Conservation (phyloP, 1,140 invertebrate species). For the Lanistes nyassanus region DNA sequence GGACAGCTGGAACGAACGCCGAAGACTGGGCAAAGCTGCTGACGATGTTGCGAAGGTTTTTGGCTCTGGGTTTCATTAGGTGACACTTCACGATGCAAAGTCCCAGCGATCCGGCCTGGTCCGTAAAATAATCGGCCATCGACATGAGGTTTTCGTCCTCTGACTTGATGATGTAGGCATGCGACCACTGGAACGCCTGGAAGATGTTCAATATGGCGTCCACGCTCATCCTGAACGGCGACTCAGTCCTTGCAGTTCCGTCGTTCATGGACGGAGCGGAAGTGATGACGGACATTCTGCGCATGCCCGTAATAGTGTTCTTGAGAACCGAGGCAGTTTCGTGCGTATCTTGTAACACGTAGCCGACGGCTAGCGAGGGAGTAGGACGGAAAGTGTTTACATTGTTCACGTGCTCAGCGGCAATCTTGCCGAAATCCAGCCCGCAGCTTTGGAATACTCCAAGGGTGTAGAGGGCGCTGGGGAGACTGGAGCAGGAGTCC, state of each 20-base stretch:
- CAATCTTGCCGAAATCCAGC: not conserved
- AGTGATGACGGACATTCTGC: constrained; percentile 30
- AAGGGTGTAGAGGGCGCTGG: constrained; percentile 35
- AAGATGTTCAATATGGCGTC: constrained; percentile 29
- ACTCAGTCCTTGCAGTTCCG: constrained; percentile 9
- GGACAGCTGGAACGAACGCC: constrained; percentile 26
- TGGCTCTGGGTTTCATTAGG: constrained; percentile 9
- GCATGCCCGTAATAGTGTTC: constrained; percentile 25
- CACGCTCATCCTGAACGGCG: not conserved
- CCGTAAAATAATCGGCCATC: constrained; percentile 24
- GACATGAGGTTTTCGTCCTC: constrained; percentile 1
- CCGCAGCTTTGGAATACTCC: constrained; percentile 51
- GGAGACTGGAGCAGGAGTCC: constrained; percentile 46
- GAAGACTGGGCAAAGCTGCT: not conserved
- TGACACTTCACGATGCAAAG: constrained; percentile 34
- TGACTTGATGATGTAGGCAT: constrained; percentile 32
- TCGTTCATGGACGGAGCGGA: constrained; percentile 11
- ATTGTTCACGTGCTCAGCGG: not conserved
- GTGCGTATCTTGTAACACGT: constrained; percentile 30
- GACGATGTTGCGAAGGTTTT: constrained; percentile 1
- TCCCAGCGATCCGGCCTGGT: constrained; percentile 20
- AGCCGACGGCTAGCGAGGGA: constrained; percentile 25
- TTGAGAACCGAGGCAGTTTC: constrained; percentile 16
- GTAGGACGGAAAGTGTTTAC: not conserved
- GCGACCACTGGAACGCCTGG: constrained; percentile 29